These are phyloP conservation scores for Tachycineta bicolor DNA, from an alignment of 2,113 vertebrate species.

Conservation along the genomic window DNA sequence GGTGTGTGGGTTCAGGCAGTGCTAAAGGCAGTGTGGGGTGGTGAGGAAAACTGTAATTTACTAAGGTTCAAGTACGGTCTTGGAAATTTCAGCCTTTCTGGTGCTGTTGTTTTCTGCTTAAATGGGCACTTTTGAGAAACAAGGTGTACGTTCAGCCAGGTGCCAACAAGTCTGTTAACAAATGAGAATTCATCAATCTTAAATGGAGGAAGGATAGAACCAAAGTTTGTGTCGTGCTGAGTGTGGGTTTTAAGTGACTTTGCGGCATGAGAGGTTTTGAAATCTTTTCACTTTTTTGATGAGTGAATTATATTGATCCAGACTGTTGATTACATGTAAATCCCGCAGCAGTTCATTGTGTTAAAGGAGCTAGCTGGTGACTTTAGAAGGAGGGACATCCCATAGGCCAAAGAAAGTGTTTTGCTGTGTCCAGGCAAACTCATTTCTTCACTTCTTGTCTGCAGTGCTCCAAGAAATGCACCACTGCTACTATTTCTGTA, in stretches of 20 bases:
- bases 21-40: neutral
- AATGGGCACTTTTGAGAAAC: neutral
- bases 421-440: neutral
- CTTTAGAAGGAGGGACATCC: neutral
- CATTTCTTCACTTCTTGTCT: neutral
- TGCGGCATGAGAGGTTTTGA: neutral
- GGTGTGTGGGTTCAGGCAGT: neutral
- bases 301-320: neutral
- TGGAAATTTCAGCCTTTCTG: neutral
- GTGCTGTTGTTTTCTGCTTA: neutral
- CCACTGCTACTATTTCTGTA: neutral
- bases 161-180: neutral
- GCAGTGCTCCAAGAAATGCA: neutral
- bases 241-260: neutral
- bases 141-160: neutral
- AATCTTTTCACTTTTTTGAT: neutral
- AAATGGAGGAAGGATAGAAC: neutral
- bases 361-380: neutral
- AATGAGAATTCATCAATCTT: neutral
- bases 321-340: neutral
- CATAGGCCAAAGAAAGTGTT: neutral
- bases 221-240: neutral
- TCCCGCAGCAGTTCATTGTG: neutral
- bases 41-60: neutral
- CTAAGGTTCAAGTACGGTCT: fast-evolving